phyloP scores from a whole-genome alignment of 2,888 invertebrate genomes.

The Drosophila kanekoi region DNA sequence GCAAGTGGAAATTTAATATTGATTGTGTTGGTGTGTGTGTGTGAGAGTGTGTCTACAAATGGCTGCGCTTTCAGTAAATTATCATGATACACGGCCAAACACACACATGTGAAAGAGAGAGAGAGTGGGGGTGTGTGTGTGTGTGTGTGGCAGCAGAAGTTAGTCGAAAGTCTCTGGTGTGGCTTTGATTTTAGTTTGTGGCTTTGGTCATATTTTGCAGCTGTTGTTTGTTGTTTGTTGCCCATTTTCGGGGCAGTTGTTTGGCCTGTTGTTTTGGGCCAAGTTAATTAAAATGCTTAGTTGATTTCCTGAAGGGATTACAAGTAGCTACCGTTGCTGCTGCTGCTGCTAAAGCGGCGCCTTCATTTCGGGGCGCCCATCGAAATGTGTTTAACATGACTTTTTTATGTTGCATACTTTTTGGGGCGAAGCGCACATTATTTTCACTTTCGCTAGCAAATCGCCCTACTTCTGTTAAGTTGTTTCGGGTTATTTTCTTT shows the following conservation, averaged over 20 bases:
- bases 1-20: conserved; percentile 78
- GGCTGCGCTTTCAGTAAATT: conserved; percentile 77
- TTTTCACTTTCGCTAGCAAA: conserved; percentile 9
- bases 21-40: conserved; percentile 59
- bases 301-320: conserved; percentile 77
- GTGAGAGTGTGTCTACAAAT: conserved; percentile 54
- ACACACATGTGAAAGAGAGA: not conserved
- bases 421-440: conserved; percentile 1
- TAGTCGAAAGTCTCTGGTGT: conserved; percentile 45
- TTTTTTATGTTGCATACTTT: conserved; percentile 35
- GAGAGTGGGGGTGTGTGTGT: not conserved
- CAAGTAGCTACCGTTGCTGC: conserved; percentile 29
- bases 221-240: conserved; percentile 23
- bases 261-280: conserved; percentile 36
- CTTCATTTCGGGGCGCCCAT: not conserved
- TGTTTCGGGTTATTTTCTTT: not conserved
- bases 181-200: conserved; percentile 77
- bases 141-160: conserved; percentile 18
- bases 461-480: not conserved
- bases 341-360: not conserved
- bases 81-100: conserved; percentile 64
- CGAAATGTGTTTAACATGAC: conserved; percentile 35
- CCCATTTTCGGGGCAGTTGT: conserved; percentile 28
- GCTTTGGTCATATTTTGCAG: conserved; percentile 72
- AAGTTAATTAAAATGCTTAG: conserved; percentile 77